phyloP scores from a whole-genome alignment of 1,140 invertebrate species.

The Drosophila ananassae region DNA sequence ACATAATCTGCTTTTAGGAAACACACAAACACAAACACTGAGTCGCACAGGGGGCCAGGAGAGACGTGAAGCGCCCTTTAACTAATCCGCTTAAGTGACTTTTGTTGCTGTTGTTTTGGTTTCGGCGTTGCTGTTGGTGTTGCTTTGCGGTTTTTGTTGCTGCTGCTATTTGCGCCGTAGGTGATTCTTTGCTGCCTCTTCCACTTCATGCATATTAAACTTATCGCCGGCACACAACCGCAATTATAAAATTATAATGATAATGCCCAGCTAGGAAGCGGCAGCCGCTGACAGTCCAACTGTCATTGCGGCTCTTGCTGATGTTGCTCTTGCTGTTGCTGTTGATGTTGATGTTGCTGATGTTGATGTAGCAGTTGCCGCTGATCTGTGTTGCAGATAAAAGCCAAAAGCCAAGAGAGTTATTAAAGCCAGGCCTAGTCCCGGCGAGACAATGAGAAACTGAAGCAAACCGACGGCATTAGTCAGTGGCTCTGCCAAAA shows the following conservation, averaged over 20 bases:
- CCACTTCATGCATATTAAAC: slow-evolving; percentile 73
- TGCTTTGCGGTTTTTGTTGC: slow-evolving; percentile 10
- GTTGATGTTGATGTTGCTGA: slow-evolving; percentile 28
- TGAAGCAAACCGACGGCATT: neutral
- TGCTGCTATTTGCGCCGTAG: slow-evolving; percentile 37
- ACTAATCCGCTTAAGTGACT: slow-evolving; percentile 80
- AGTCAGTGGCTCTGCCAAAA: slow-evolving; percentile 21
- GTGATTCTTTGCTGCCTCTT: slow-evolving; percentile 20
- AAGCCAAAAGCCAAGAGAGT: slow-evolving; percentile 61
- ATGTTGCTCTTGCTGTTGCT: slow-evolving; percentile 15
- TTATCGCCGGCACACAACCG: slow-evolving; percentile 77
- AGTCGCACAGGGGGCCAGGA: slow-evolving; percentile 4
- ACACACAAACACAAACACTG: slow-evolving; percentile 32
- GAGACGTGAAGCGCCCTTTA: slow-evolving; percentile 60
- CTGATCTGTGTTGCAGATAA: slow-evolving; percentile 68
- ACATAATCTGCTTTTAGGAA: slow-evolving; percentile 81
- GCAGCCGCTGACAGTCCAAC: slow-evolving; percentile 74
- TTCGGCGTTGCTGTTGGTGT: slow-evolving; percentile 9
- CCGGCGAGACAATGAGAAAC: slow-evolving; percentile 12
- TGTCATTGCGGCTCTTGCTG: slow-evolving; percentile 64
- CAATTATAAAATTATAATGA: slow-evolving; percentile 83
- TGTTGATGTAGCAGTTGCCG: slow-evolving; percentile 31
- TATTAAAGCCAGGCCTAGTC: slow-evolving; percentile 69
- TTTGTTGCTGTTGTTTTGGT: slow-evolving; percentile 45
- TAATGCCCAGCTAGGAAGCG: slow-evolving; percentile 73